Percentiles rank a stretch among this genome's conserved stretches.
Conservation (phyloP, 2,797 vertebrate genomes). For the Enteromius unitaeniatus region DNA sequence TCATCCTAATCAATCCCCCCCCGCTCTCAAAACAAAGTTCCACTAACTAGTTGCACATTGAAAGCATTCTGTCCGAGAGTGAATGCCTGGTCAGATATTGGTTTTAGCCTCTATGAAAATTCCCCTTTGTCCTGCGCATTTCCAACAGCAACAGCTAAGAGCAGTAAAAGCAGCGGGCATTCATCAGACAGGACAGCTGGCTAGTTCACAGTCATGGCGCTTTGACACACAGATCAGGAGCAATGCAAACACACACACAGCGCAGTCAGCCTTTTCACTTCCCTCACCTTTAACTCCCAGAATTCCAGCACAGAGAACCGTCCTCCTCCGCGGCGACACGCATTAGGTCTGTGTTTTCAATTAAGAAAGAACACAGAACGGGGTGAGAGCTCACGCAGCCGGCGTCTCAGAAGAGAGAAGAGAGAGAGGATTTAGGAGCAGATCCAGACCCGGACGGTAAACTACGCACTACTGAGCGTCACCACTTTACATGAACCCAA, state of each 20-base stretch:
- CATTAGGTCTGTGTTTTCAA: conserved; percentile 40
- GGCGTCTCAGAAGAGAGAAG: not conserved
- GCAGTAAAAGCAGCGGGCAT: conserved; percentile 20
- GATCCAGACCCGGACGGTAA: conserved; percentile 23
- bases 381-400: conserved; percentile 3
- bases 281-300: conserved; percentile 43
- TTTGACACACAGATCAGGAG: conserved; percentile 39
- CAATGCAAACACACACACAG: conserved; percentile 32
- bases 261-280: conserved; percentile 30
- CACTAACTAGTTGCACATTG: conserved; percentile 48
- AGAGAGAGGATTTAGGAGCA: conserved; percentile 3
- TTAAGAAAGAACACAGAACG: not conserved
- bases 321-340: conserved; percentile 39
- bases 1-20: conserved; percentile 27
- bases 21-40: conserved; percentile 51
- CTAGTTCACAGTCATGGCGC: conserved; percentile 37
- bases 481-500: not conserved
- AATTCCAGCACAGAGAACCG: conserved; percentile 38
- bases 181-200: conserved; percentile 32
- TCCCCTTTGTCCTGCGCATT: conserved; percentile 8
- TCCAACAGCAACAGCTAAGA: conserved; percentile 22
- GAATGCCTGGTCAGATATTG: conserved; percentile 26
- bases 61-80: conserved; percentile 3
- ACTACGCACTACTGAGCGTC: not conserved
- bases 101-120: conserved; percentile 36